Conservation (phyloP, 92 coral and sea anemone species). For the Siderastrea radians region DNA sequence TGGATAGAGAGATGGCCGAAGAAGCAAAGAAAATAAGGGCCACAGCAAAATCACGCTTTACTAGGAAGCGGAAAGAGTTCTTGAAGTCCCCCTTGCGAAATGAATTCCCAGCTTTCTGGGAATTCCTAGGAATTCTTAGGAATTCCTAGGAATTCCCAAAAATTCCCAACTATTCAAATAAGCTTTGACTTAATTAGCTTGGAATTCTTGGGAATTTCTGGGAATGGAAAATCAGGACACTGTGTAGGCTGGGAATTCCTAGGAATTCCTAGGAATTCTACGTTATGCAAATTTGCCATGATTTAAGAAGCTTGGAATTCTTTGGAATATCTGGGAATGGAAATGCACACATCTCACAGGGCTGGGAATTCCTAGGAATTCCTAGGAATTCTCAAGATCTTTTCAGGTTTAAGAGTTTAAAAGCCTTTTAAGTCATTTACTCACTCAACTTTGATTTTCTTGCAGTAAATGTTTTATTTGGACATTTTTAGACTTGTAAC, state of each 20-base stretch:
- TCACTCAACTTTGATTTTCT: neutral
- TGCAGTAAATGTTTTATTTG: neutral
- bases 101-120: conserved; percentile 46
- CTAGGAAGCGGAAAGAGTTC: too few species aligned
- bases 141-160: conserved; percentile 42
- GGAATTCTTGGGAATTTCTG: conserved; percentile 56
- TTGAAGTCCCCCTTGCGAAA: conserved; percentile 52
- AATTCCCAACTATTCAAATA: conserved; percentile 41
- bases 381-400: too few species aligned
- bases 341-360: neutral
- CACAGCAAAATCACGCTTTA: too few species aligned
- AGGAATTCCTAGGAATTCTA: conserved; percentile 44
- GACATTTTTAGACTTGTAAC: neutral
- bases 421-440: neutral
- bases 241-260: conserved; percentile 28
- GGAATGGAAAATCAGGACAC: neutral
- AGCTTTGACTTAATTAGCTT: neutral
- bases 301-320: neutral
- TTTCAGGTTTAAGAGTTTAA: neutral
- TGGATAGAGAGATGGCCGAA: too few species aligned
- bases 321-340: neutral
- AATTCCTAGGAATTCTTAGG: conserved; percentile 18
- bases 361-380: neutral
- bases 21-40: too few species aligned
- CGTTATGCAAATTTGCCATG: neutral